phyloP scores from a whole-genome alignment of 2,797 vertebrate species.

The Clarias laeviceps region DNA sequence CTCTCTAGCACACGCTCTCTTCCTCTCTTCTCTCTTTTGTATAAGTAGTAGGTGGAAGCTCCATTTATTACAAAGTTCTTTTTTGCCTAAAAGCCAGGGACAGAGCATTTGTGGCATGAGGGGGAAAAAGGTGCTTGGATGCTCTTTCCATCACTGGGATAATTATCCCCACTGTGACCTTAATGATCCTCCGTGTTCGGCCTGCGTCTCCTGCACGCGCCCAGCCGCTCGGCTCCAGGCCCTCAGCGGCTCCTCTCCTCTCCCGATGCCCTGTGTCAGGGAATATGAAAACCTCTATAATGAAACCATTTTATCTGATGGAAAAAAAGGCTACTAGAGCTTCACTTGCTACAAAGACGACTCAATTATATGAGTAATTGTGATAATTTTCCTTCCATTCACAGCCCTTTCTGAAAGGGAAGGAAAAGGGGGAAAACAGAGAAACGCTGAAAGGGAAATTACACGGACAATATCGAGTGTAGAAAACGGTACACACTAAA shows the following conservation, averaged over 20 bases:
- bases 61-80: slow-evolving; percentile 99
- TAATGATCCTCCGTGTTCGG: slow-evolving; percentile 99
- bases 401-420: slow-evolving; percentile 99
- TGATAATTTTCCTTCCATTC: slow-evolving; percentile 99
- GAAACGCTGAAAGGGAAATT: slow-evolving; percentile 99
- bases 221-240: slow-evolving; percentile 70
- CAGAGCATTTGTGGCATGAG: slow-evolving; percentile 98
- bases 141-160: slow-evolving; percentile 99
- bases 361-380: slow-evolving; percentile 99
- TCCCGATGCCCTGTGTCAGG: slow-evolving; percentile 94
- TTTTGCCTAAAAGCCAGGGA: slow-evolving; percentile 99
- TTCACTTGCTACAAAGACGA: slow-evolving; percentile 99
- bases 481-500: slow-evolving; percentile 83
- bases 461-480: slow-evolving; percentile 97
- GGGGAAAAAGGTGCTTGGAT: slow-evolving; percentile 96
- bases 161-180: slow-evolving; percentile 99
- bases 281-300: slow-evolving; percentile 99
- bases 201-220: slow-evolving; percentile 98
- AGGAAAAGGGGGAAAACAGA: slow-evolving; percentile 79
- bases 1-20: slow-evolving; percentile 43
- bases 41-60: slow-evolving; percentile 99
- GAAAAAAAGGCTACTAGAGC: slow-evolving; percentile 99
- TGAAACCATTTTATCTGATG: slow-evolving; percentile 99
- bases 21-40: slow-evolving; percentile 89
- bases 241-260: slow-evolving; percentile 78